Base-by-base conservation (phyloP, 2,888 invertebrate genomes). In the Diadegma fenestrale region DNA sequence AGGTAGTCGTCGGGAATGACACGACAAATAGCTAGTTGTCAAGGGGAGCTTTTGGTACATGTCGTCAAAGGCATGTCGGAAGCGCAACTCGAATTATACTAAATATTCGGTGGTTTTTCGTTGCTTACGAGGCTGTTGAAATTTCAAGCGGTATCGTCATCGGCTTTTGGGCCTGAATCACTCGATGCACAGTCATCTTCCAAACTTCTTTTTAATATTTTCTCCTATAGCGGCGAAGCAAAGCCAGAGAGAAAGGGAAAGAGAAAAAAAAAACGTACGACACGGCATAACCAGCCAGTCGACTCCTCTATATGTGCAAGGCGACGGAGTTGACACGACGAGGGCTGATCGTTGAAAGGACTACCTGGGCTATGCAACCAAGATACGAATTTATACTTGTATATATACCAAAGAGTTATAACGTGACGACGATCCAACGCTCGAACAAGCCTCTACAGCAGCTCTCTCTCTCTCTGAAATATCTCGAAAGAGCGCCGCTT, bases 201-300 rank as follows among this genome's bases (percentile, higher is more conserved):
- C 91, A 58, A 92, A 93, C 90, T 91, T 90, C 91, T 92, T 92
- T 93, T 93, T 93, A 93, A 93, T 93, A 92, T 91, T 89, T 86
- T 87, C 81, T 22, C 51, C 41, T 75, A 58, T 26, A 26, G 26
- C 58, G 63, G 78, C 30, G 7, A 58, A 72, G 22, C n/a, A 33
- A 48, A n/a, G 33, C 8, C 51, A 30, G 33, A 14, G 71, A 19
- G 19, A 69, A 51, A 48, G 51, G 14, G n/a, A 71, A n/a, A 12
- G 6, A 43, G 45, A 68, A 22, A 22, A 14, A 64, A 26, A 66
- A 33, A 64, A 48, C n/a, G n/a, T 61, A 75, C 37, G 51, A 69
- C 71, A 64, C 66, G 68, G 19, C 75, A 61, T 58, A 82, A 82
- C 77, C 71, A 54, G 88, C 87, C 88, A 88, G 88, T 87, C 88